Evolutionary conservation across 2,888 invertebrate genomes (phyloP).

Genomic region (Tenthredo mesomela): DNA sequence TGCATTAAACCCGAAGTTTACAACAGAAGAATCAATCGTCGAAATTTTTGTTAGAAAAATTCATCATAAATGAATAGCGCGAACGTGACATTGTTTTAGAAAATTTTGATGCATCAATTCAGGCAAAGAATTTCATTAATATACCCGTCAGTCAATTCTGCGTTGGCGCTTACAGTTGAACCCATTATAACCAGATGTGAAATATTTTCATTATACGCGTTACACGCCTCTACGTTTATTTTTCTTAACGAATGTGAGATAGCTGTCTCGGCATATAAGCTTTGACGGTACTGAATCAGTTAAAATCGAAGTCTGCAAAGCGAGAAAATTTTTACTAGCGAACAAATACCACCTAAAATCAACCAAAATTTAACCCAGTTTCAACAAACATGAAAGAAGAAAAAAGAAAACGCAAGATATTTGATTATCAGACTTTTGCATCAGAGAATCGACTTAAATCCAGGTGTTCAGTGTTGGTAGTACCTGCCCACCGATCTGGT

Average conservation of each 20-base stretch:
- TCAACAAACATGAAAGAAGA: background rate
- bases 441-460: background rate
- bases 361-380: background rate
- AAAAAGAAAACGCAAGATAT: background rate
- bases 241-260: background rate
- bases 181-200: slow-evolving; percentile 36
- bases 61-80: background rate
- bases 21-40: background rate
- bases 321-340: background rate
- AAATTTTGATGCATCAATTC: slow-evolving; percentile 21
- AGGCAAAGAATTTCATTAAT: background rate
- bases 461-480: background rate
- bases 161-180: background rate
- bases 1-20: background rate
- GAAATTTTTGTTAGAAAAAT: background rate
- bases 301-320: background rate
- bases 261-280: background rate
- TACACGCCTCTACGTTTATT: slow-evolving; percentile 49
- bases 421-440: background rate
- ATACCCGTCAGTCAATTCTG: slow-evolving; percentile 9
- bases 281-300: slow-evolving; percentile 28
- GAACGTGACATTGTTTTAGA: background rate
- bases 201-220: slow-evolving; percentile 50
- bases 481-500: slow-evolving; percentile 1
- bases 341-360: background rate